phyloP scores from a whole-genome alignment of 2,113 vertebrate genomes.

The Okapia johnstoni region DNA sequence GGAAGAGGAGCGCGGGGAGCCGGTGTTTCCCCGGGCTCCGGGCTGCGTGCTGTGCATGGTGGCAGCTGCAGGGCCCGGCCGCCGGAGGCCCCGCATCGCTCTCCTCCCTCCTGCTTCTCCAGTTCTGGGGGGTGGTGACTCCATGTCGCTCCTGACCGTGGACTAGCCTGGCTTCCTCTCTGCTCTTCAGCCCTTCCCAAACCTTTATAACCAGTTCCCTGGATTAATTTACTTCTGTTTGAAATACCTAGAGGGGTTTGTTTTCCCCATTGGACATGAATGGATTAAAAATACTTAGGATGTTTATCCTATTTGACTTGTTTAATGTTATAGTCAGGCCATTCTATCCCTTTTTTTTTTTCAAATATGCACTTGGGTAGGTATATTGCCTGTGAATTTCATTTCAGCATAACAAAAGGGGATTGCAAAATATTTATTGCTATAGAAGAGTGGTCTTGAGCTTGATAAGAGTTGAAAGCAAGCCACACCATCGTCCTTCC shows the following conservation, averaged over 20 bases:
- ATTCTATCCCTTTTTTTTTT: not conserved
- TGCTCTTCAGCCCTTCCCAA: not conserved
- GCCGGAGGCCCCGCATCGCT: rapidly evolving
- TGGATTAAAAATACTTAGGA: not conserved
- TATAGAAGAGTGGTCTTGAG: not conserved
- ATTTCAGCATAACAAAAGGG: not conserved
- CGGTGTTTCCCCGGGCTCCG: not conserved
- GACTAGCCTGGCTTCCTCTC: not conserved
- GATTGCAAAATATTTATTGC: not conserved
- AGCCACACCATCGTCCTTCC: not conserved
- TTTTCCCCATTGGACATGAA: not conserved
- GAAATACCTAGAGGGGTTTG: not conserved
- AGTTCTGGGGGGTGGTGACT: not conserved
- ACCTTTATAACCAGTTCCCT: not conserved
- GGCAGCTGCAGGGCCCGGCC: not conserved
- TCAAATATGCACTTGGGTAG: not conserved
- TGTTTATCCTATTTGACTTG: not conserved
- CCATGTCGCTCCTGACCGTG: not conserved
- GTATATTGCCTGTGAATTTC: not conserved
- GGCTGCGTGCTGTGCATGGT: rapidly evolving
- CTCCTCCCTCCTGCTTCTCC: not conserved
- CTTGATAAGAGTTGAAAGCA: not conserved
- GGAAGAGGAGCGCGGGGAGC: not conserved
- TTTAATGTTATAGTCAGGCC: not conserved
- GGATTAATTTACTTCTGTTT: not conserved